Percentiles rank a stretch among this genome's conserved stretches.
Evolutionary conservation across 2,113 vertebrate species (phyloP).

Genomic region (Chamaea fasciata): DNA sequence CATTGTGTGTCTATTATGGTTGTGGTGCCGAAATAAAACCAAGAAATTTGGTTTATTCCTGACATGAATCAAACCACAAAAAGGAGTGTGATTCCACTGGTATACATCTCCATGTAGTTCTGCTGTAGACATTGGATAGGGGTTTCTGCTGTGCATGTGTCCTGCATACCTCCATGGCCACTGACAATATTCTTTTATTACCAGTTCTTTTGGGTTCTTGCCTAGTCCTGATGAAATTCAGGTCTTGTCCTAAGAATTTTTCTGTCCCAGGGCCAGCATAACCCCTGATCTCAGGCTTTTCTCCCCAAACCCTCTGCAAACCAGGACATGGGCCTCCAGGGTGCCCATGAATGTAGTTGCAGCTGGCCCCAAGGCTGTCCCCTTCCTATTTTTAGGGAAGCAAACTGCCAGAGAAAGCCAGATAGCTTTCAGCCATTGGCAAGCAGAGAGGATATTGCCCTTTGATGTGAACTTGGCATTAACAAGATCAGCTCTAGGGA

Average conservation of each 20-base stretch:
- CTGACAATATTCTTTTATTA: not conserved
- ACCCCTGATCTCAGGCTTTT: not conserved
- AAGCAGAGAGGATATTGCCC: not conserved
- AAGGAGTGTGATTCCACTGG: not conserved
- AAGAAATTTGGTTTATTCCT: not conserved
- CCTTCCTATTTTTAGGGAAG: not conserved
- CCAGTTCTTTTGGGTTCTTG: not conserved
- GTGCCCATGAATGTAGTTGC: not conserved
- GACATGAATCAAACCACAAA: not conserved
- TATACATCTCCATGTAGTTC: not conserved
- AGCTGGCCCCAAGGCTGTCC: not conserved
- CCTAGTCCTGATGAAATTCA: not conserved
- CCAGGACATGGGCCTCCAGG: not conserved
- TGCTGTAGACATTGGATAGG: not conserved
- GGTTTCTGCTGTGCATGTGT: not conserved
- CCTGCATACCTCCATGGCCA: not conserved
- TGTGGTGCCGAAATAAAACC: constrained; percentile 19
- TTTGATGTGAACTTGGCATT: not conserved
- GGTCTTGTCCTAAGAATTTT: not conserved
- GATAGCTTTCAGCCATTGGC: not conserved
- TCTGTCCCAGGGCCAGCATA: not conserved
- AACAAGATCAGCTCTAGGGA: not conserved
- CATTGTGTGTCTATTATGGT: not conserved
- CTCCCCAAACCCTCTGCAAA: not conserved
- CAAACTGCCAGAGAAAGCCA: not conserved